Evolutionary conservation across 2,888 invertebrate species (phyloP).

Genomic region (Nephrocerus scutellatus): DNA sequence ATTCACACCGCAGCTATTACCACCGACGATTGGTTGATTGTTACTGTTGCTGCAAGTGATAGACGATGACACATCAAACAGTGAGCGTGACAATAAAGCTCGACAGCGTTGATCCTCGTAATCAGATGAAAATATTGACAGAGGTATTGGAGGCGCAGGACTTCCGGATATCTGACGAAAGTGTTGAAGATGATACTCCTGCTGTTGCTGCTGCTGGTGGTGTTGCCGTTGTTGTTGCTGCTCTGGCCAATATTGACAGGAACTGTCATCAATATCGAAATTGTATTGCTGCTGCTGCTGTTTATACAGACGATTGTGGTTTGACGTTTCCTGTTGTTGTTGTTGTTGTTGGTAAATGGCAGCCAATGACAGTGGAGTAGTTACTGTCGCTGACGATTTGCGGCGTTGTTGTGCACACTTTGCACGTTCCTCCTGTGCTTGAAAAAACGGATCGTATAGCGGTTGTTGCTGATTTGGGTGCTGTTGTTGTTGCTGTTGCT

Average conservation of each 20-base stretch:
- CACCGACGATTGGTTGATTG: constrained; percentile 6
- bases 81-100: constrained; percentile 6
- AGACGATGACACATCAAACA: constrained; percentile 6
- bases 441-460: background rate
- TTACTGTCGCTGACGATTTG: background rate
- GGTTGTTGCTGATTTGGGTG: background rate
- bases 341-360: constrained; percentile 1
- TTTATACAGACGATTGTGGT: constrained; percentile 7
- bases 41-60: background rate
- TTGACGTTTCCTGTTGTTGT: constrained; percentile 1
- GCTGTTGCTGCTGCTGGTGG: constrained; percentile 2
- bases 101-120: constrained; percentile 11
- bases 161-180: constrained; percentile 1
- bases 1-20: constrained; percentile 2
- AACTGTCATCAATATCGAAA: constrained; percentile 1
- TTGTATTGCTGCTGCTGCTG: constrained; percentile 5
- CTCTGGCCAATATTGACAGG: background rate
- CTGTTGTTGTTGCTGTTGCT: constrained; percentile 3
- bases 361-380: constrained; percentile 1
- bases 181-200: background rate
- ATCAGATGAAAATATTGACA: constrained; percentile 4
- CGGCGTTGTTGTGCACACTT: background rate
- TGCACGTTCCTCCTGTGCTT: background rate
- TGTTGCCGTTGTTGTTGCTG: background rate
- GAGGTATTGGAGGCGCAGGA: background rate